Conservation (phyloP, 2,113 vertebrate genomes). For the Mungos mungo region DNA sequence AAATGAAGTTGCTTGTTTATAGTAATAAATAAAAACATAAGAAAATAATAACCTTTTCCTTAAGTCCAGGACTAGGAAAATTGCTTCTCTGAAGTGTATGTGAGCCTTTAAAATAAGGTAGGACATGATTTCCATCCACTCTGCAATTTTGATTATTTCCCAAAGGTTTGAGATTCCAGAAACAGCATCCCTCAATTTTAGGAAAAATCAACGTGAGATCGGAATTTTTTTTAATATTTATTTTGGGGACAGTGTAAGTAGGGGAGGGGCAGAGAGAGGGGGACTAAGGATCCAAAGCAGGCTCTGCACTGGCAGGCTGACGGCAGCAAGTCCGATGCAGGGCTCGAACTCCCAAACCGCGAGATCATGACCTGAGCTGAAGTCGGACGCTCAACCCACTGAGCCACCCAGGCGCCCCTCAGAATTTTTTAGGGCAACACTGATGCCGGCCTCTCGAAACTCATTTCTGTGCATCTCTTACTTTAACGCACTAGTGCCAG, state of each 20-base stretch:
- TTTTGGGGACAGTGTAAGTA: too few species aligned
- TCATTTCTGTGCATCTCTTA: neutral
- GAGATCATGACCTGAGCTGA: too few species aligned
- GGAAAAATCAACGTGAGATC: neutral
- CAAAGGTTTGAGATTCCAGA: neutral
- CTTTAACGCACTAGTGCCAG: neutral
- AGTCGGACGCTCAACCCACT: too few species aligned
- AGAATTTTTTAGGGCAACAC: neutral
- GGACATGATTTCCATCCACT: neutral
- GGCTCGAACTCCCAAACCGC: too few species aligned
- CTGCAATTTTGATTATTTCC: neutral
- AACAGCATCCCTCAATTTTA: neutral
- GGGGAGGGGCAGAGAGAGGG: too few species aligned
- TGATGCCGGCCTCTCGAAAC: neutral
- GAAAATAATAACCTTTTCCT: neutral
- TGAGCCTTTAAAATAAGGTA: constrained; percentile 16
- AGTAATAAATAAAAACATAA: constrained; percentile 52
- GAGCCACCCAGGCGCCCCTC: too few species aligned
- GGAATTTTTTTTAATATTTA: neutral
- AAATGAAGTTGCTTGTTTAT: constrained; percentile 69
- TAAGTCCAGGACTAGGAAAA: constrained; percentile 36
- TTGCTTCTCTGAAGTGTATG: neutral
- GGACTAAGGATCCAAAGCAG: too few species aligned
- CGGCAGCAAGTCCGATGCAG: too few species aligned
- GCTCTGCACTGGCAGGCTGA: too few species aligned